A percentile compares a stretch with the other conserved stretches of the same genome.
phyloP scores from a whole-genome alignment of 2,113 vertebrate genomes.

The Zosterops pallidus region DNA sequence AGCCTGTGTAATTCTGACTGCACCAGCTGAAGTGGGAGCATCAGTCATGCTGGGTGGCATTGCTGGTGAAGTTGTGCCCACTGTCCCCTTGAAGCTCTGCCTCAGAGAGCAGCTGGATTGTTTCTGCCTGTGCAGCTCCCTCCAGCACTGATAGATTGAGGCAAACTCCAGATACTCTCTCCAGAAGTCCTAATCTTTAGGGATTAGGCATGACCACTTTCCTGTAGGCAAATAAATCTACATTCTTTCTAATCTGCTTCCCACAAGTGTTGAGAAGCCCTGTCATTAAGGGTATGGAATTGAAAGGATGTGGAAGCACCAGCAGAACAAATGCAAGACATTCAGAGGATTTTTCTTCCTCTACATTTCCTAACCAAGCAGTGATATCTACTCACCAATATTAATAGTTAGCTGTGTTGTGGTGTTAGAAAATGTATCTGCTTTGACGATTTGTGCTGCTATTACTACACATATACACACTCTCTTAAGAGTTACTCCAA shows the following conservation, averaged over 20 bases:
- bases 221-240: neutral
- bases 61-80: neutral
- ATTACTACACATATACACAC: neutral
- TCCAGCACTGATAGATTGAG: neutral
- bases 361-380: neutral
- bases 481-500: neutral
- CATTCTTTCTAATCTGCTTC: neutral
- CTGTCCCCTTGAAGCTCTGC: neutral
- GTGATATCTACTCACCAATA: neutral
- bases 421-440: neutral
- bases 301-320: neutral
- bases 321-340: neutral
- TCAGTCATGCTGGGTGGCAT: accelerated
- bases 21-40: neutral
- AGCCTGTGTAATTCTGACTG: neutral
- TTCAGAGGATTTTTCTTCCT: neutral
- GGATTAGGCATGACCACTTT: neutral
- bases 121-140: neutral
- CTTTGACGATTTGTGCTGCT: neutral
- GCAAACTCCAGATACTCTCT: neutral
- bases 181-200: neutral
- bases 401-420: neutral
- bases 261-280: neutral
- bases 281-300: neutral
- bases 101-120: neutral